phyloP scores from a whole-genome alignment of 2,113 vertebrate species.

The Chitala chitala region DNA sequence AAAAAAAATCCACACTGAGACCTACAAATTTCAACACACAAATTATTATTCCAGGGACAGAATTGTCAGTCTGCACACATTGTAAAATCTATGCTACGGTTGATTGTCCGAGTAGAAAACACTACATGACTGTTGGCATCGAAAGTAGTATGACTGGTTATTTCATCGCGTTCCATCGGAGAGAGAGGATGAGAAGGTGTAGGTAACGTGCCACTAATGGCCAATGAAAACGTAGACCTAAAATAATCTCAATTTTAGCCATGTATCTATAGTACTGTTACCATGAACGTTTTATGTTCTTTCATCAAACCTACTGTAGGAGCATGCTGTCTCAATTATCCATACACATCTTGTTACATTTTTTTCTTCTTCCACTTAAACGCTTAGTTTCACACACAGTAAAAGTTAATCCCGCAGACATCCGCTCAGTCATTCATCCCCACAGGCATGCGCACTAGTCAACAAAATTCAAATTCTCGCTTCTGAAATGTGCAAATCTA shows the following conservation, averaged over 20 bases:
- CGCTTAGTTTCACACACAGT: background rate
- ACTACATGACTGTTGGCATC: background rate
- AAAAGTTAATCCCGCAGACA: background rate
- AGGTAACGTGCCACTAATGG: background rate
- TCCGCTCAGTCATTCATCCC: background rate
- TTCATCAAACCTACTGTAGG: background rate
- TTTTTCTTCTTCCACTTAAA: background rate
- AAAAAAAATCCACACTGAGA: conserved; percentile 5
- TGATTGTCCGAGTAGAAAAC: background rate
- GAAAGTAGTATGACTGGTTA: background rate
- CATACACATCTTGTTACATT: too few relatives aligned
- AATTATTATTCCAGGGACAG: background rate
- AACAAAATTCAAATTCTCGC: background rate
- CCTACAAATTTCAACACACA: conserved; percentile 1
- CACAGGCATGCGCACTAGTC: conserved; percentile 18
- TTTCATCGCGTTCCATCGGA: background rate
- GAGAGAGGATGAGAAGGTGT: background rate
- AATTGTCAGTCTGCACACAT: background rate
- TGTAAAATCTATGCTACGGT: background rate
- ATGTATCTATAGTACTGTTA: background rate
- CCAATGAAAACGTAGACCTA: background rate
- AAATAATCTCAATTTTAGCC: background rate
- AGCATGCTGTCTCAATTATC: too few relatives aligned
- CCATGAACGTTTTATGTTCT: background rate
- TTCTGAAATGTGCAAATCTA: conserved; percentile 19